Evolutionary conservation across 2,797 vertebrate species (phyloP), one percentile per base, ranked within the genome.

Genomic region (Hapalemur alaotrensis): DNA sequence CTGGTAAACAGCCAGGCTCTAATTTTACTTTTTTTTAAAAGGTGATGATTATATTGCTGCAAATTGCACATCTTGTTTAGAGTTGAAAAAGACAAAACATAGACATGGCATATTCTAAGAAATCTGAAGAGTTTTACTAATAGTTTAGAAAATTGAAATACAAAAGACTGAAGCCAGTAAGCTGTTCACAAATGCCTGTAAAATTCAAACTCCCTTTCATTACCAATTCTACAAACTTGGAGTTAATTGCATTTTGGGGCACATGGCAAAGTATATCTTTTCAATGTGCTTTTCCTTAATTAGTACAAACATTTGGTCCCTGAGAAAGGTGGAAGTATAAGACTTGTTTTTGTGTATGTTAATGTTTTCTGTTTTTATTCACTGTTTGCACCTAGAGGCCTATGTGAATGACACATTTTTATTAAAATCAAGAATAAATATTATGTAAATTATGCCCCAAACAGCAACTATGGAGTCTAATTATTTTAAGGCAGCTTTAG

Each of bases 371-470:
- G 1, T 20, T 79, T 82, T 78, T 75, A 89, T 79, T 95, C 83
- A 52, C 41, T 95, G n/a, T 86, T 97, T 85, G 52, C 17, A 97
- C 83, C 86, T 50, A 87, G 50, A 91, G 84, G 78, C 89, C 15
- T 23, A 46, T 38, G 32, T 93, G 67, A 97, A 88, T 92, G 93
- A 96, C 91, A 97, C 4, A 88, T 93, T 93, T 96, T 94, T 96
- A 96, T 97, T 97, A 96, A 97, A 97, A 96, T 96, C 14, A 93
- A 95, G 50, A 96, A 86, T 81, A 94, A 96, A 92, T 97, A 78
- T 93, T 96, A 97, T 95, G 67, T 57, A 96, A 96, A 97, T 97
- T 79, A 93, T 94, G 72, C 61, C 76, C 18, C 25, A 92, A 93
- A 95, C 48, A 92, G n/a, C 46, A 97, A 46, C 46, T 93, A 82